Evolutionary conservation across 2,113 vertebrate species (phyloP).

Genomic region (Girardinichthys multiradiatus): DNA sequence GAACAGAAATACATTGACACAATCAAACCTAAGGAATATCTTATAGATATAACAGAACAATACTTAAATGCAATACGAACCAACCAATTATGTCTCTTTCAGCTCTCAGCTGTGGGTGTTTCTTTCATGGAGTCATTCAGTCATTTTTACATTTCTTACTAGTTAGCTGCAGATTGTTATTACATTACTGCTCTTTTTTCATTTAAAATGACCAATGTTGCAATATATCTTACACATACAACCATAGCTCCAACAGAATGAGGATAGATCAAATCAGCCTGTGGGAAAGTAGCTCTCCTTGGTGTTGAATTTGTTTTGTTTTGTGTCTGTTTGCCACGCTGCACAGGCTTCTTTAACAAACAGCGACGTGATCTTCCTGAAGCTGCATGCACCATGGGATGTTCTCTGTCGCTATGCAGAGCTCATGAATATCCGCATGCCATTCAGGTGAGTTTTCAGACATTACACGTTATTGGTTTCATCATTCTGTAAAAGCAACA

Average conservation of each 20-base stretch:
- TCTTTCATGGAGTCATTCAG: conserved; percentile 26
- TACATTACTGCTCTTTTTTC: conserved; percentile 3
- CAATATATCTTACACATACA: no score
- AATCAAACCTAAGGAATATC: no score
- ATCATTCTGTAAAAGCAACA: no score
- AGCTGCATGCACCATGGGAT: conserved; percentile 94
- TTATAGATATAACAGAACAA: no score
- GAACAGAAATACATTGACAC: no score
- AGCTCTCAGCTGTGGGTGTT: conserved; percentile 16
- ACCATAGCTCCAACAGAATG: no score
- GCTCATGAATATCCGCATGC: conserved; percentile 97
- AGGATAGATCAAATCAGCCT: neutral
- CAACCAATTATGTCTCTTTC: conserved; percentile 31
- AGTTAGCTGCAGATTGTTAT: conserved; percentile 17
- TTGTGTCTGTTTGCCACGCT: conserved; percentile 56
- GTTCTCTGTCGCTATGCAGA: conserved; percentile 95
- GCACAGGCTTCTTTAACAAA: conserved; percentile 89
- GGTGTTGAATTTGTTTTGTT: neutral
- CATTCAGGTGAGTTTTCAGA: conserved; percentile 87
- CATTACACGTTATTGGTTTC: no score
- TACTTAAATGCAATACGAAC: no score
- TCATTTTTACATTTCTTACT: conserved; percentile 42
- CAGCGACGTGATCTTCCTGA: conserved; percentile 94
- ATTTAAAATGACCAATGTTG: no score
- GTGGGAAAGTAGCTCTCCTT: neutral